Base-by-base conservation (phyloP, 2,888 invertebrate genomes). In the Hypsopygia costalis region DNA sequence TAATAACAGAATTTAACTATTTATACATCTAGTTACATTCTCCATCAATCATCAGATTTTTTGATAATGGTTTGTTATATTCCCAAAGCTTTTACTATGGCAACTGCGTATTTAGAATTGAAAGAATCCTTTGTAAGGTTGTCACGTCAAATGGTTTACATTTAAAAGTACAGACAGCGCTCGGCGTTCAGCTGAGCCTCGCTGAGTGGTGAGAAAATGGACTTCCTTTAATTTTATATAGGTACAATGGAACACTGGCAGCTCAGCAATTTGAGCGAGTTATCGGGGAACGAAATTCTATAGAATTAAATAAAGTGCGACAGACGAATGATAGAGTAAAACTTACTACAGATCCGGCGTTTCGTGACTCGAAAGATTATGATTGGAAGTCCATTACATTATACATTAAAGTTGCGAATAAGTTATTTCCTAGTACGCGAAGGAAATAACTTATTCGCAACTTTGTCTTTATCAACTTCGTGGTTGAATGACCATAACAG, bases 221-320 rank as follows among this genome's bases (percentile, higher is more conserved):
- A 72, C 66, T 77, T 71, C 68, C 67, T 74, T 66, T 70, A 68
- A 76, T 75, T 68, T 65, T 59, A 62, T 58, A 60, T 25, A 25
- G 25, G 58, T 64, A 71, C 67, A 75, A 70, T 71, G 58, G 64
- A 66, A 62, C 42, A 49, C 48, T 49, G 61, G 46, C 58, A 55
- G 57, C 64, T 66, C 62, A 67, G 74, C 67, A 70, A 76, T 77
- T 77, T 73, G 54, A 62, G 56, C 59, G 61, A 75, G 64, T 67
- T 73, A 74, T 71, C 58, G 62, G 45, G 50, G 48, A 55, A 44
- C 41, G 48, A 50, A 64, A 63, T 72, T 71, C 65, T 61, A 68
- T 66, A 58, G 65, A 72, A 73, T 71, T 70, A 65, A 69, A 71
- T 69, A 62, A 69, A 65, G 62, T 58, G 50, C 56, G 47, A 49